Conservation (phyloP, 2,113 vertebrate species). For the Psephotus haematonotus region DNA sequence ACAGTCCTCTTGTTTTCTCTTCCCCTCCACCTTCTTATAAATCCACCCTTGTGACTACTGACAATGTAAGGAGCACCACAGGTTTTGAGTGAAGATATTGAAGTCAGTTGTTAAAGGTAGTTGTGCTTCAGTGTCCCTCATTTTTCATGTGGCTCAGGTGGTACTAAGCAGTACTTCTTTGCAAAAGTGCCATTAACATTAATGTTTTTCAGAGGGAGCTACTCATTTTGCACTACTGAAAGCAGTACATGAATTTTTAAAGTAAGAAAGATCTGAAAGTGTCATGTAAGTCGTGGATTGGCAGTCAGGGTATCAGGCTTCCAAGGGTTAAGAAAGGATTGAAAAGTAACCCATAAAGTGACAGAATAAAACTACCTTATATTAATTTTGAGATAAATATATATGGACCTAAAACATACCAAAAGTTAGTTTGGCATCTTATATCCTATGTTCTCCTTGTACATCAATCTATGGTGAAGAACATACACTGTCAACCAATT, state of each 20-base stretch:
- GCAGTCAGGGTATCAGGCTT: not conserved
- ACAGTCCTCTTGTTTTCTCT: not conserved
- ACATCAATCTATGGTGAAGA: not conserved
- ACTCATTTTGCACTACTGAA: not conserved
- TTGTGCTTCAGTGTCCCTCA: not conserved
- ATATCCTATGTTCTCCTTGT: not conserved
- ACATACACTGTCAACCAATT: not conserved
- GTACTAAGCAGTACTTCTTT: not conserved
- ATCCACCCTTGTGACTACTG: not conserved
- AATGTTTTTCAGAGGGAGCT: not conserved
- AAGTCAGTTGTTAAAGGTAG: not conserved
- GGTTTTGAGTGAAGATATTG: not conserved
- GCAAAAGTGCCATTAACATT: not conserved
- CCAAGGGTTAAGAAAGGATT: not conserved
- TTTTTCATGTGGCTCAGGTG: not conserved
- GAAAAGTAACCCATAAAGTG: not conserved
- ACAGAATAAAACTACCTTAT: not conserved
- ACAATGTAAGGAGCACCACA: not conserved
- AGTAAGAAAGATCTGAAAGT: not conserved
- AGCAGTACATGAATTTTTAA: not conserved
- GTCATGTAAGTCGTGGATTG: not conserved
- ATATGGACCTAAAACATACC: not conserved
- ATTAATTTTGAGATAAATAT: not conserved
- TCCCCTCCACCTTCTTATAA: not conserved
- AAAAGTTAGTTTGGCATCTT: not conserved